These are phyloP conservation scores for Pachypsylla venusta DNA, from an alignment of 1,140 invertebrate species.

Conservation along the genomic window DNA sequence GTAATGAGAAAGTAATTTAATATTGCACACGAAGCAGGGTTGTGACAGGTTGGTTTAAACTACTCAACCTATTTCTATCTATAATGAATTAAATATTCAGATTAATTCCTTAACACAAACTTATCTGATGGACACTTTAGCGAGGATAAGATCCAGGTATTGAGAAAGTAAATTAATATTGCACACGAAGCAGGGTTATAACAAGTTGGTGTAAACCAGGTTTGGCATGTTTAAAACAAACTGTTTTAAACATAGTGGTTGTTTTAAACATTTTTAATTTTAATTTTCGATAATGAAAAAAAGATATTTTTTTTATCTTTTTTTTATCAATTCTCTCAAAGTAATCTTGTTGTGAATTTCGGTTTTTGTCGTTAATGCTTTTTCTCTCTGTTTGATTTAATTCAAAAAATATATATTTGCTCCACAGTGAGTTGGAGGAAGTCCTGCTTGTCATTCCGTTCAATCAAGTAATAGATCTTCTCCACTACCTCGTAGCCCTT, in stretches of 20 bases:
- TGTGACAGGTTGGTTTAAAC: too few species aligned
- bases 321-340: too few species aligned
- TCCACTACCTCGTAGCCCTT: conserved; percentile 51
- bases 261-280: background rate
- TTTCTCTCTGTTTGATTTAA: too few species aligned
- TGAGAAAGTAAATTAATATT: background rate
- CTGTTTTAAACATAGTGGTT: too few species aligned
- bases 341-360: too few species aligned
- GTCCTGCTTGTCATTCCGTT: conserved; percentile 73
- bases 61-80: too few species aligned
- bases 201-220: too few species aligned
- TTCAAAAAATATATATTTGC: too few species aligned
- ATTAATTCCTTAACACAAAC: conserved; percentile 43
- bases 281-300: background rate
- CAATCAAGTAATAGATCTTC: conserved; percentile 57
- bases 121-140: conserved; percentile 65
- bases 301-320: conserved; percentile 9
- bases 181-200: too few species aligned
- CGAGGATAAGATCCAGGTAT: conserved; percentile 55
- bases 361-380: too few species aligned
- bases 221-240: background rate
- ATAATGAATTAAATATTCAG: conserved; percentile 4
- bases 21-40: too few species aligned
- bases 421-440: conserved; percentile 80
- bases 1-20: conserved; percentile 30